Conservation (phyloP, 2,888 invertebrate genomes). For the Drosophila pullipes region DNA sequence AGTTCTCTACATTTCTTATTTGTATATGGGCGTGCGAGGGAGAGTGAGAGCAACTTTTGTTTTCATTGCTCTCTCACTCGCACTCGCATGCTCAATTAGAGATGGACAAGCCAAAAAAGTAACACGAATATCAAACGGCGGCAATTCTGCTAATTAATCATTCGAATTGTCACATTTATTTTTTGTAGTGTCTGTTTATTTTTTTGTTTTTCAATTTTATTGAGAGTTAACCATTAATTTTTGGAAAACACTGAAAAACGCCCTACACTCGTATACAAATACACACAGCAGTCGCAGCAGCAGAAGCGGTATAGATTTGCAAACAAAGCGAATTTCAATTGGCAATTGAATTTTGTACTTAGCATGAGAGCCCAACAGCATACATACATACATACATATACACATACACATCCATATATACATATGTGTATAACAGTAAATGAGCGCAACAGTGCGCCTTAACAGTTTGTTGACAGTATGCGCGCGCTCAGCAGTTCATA, state of each 20-base stretch:
- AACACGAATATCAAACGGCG: background rate
- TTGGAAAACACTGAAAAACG: background rate
- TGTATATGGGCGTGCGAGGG: slow-evolving; percentile 9
- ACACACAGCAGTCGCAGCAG: background rate
- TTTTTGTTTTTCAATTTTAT: background rate
- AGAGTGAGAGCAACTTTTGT: slow-evolving; percentile 34
- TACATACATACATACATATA: background rate
- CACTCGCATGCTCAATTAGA: slow-evolving; percentile 11
- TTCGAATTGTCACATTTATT: background rate
- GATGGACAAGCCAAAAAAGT: background rate
- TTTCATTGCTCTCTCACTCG: slow-evolving; percentile 44
- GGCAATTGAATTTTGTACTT: slow-evolving; percentile 50
- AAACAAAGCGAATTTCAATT: slow-evolving; percentile 46
- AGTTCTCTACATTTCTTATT: background rate
- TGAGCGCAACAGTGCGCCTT: slow-evolving; percentile 30
- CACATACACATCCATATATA: background rate
- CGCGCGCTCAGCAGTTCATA: slow-evolving; percentile 3
- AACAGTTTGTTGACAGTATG: slow-evolving; percentile 39
- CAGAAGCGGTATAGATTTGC: slow-evolving; percentile 22
- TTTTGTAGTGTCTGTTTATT: too few species aligned
- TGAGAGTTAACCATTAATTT: background rate
- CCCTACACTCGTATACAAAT: background rate
- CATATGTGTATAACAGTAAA: slow-evolving; percentile 11
- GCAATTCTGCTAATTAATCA: background rate
- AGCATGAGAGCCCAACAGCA: slow-evolving; percentile 3